Conservation (phyloP, 2,797 vertebrate species). For the Oophaga sylvatica region DNA sequence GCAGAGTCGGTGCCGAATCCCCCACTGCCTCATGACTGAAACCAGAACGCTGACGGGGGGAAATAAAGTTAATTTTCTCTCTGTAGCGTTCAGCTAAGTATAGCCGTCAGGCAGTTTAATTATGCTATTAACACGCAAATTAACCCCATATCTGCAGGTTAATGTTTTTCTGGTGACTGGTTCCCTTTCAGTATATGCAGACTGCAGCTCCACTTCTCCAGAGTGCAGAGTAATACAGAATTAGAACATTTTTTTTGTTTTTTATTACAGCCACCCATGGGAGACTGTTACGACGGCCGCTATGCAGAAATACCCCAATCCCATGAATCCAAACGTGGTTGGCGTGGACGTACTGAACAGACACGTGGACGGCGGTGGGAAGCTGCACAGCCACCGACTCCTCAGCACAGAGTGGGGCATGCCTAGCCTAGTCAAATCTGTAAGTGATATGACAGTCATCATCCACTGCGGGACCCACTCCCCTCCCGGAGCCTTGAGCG, state of each 20-base stretch:
- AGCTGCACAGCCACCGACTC: constrained; percentile 89
- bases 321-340: constrained; percentile 95
- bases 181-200: too few relatives aligned
- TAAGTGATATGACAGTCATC: constrained; percentile 69
- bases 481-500: background rate
- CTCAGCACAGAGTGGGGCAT: constrained; percentile 98
- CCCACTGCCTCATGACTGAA: too few relatives aligned
- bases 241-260: background rate
- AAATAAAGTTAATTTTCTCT: too few relatives aligned
- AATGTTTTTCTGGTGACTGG: too few relatives aligned
- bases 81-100: too few relatives aligned
- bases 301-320: constrained; percentile 98
- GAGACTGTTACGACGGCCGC: constrained; percentile 94
- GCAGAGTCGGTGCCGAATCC: too few relatives aligned
- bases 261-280: constrained; percentile 88
- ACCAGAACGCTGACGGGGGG: too few relatives aligned
- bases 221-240: background rate
- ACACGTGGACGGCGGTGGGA: constrained; percentile 81
- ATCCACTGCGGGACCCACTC: background rate
- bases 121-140: too few relatives aligned
- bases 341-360: constrained; percentile 93
- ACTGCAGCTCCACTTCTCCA: too few relatives aligned
- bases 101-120: too few relatives aligned
- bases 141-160: too few relatives aligned
- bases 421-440: constrained; percentile 91